Percentiles rank a stretch among this genome's conserved stretches.
Conservation (phyloP, 2,888 invertebrate species). For the Nudaria mundana region DNA sequence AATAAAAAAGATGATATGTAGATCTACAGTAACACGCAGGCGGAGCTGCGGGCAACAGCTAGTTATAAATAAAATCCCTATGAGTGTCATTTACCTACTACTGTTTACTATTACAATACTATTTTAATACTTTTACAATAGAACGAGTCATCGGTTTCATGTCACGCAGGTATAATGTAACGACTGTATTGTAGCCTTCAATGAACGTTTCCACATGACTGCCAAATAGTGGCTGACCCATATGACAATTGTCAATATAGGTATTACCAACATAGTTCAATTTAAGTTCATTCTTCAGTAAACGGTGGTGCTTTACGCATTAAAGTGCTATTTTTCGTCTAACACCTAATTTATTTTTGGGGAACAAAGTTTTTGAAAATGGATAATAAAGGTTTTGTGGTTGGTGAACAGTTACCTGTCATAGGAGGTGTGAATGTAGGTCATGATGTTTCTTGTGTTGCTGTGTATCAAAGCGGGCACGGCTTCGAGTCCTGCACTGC, state of each 20-base stretch:
- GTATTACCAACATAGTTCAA: neutral
- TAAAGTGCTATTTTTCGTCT: too few species aligned
- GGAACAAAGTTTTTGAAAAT: slow-evolving; percentile 28
- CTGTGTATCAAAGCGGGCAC: slow-evolving; percentile 32
- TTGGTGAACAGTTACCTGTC: slow-evolving; percentile 44
- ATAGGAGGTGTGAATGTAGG: slow-evolving; percentile 23
- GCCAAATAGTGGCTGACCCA: slow-evolving; percentile 28
- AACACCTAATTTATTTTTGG: neutral
- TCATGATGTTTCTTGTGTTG: slow-evolving; percentile 21
- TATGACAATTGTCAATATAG: neutral
- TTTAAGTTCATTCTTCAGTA: neutral
- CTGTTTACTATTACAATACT: too few species aligned
- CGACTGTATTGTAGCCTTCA: slow-evolving; percentile 17
- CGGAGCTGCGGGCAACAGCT: too few species aligned
- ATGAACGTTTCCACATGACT: slow-evolving; percentile 41
- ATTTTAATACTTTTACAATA: too few species aligned
- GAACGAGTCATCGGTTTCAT: too few species aligned
- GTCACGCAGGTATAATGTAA: too few species aligned
- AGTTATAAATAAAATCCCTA: too few species aligned
- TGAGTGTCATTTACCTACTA: too few species aligned
- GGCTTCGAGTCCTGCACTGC: slow-evolving; percentile 7
- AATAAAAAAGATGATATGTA: too few species aligned
- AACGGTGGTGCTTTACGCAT: too few species aligned
- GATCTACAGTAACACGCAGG: too few species aligned
- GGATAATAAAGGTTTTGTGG: slow-evolving; percentile 62